Conservation (phyloP, 2,113 vertebrate genomes). For the Solea senegalensis region DNA sequence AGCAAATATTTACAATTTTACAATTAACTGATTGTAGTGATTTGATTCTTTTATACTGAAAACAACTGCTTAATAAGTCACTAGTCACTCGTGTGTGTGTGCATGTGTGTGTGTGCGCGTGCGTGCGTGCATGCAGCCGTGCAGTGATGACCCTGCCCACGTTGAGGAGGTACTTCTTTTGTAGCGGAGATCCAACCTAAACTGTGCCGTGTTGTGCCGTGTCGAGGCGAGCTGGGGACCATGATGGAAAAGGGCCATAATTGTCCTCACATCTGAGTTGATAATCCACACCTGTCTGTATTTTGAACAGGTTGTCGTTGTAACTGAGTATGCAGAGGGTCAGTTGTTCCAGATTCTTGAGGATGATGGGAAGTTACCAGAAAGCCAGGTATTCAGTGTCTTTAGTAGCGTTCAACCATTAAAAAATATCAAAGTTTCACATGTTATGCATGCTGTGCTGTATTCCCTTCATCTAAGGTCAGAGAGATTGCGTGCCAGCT, state of each 20-base stretch:
- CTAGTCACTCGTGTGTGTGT: too few relatives aligned
- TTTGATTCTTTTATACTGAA: too few relatives aligned
- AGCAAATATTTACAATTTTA: neutral
- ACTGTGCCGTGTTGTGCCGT: too few relatives aligned
- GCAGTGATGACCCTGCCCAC: too few relatives aligned
- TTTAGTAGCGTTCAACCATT: neutral
- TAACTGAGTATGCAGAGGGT: constrained; percentile 96
- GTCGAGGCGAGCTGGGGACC: too few relatives aligned
- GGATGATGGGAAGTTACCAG: constrained; percentile 90
- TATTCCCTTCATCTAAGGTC: constrained; percentile 77
- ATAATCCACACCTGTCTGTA: neutral
- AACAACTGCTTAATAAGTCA: too few relatives aligned
- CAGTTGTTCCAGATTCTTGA: constrained; percentile 96
- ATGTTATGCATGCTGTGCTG: neutral
- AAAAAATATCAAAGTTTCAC: neutral
- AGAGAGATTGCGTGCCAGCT: constrained; percentile 91
- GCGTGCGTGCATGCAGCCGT: too few relatives aligned
- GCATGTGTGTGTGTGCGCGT: too few relatives aligned
- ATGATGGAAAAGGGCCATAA: neutral
- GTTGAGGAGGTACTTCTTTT: too few relatives aligned
- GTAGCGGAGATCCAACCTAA: too few relatives aligned
- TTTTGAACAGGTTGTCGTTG: constrained; percentile 90
- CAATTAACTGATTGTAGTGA: neutral
- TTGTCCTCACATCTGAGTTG: neutral
- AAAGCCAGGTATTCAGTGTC: constrained; percentile 84